Percentiles rank a stretch among this genome's conserved stretches.
phyloP scores from a whole-genome alignment of 2,888 invertebrate species.

The Ectobius pallidus region DNA sequence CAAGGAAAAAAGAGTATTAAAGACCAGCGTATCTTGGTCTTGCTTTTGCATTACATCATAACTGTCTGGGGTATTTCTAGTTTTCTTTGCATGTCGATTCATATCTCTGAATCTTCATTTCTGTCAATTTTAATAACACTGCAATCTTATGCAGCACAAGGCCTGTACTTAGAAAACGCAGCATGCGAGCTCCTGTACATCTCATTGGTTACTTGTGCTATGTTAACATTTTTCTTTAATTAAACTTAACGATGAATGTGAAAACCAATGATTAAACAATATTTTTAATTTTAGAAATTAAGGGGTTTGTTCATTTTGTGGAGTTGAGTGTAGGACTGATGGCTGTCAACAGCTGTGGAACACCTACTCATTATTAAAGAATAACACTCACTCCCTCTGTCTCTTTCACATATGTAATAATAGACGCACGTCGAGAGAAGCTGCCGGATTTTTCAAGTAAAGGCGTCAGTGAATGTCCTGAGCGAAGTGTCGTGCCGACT shows the following conservation, averaged over 20 bases:
- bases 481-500: background rate
- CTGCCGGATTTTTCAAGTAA: background rate
- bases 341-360: conserved; percentile 12
- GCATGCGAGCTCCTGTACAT: background rate
- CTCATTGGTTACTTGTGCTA: background rate
- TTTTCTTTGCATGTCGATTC: no score
- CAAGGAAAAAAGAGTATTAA: no score
- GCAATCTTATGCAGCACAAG: background rate
- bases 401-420: background rate
- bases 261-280: background rate
- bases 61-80: no score
- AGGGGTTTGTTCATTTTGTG: no score
- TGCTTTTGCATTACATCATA: no score
- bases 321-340: background rate
- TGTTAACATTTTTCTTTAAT: background rate
- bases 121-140: background rate
- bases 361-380: conserved; percentile 15
- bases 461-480: background rate
- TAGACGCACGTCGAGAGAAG: background rate
- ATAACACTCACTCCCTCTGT: background rate
- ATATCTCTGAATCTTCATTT: no score
- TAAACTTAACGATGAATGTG: background rate
- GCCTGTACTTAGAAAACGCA: no score
- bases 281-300: background rate
- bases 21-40: no score